Evolutionary conservation across 2,113 vertebrate genomes (phyloP), one percentile per base, ranked within the genome.

Genomic region (Gadus macrocephalus): DNA sequence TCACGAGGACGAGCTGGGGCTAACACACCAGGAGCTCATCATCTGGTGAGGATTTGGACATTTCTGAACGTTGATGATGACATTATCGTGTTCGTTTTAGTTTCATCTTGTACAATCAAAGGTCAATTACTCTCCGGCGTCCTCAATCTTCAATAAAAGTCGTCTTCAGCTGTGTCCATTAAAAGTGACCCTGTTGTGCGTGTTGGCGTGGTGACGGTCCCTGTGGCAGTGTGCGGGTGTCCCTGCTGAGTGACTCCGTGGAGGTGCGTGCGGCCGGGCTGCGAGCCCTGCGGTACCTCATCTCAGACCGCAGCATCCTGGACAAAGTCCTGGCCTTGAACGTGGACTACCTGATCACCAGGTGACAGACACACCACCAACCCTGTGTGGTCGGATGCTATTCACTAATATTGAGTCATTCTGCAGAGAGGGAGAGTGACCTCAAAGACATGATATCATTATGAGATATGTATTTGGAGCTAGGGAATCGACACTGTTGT

Each of bases 261-360:
- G 94, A 96, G 88, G 94, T 96, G 49, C 90, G 94, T 77, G 94
- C 94, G 67, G 94, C 94, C 22, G 94, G 94, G n/a, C 88, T 96
- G 63, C 88, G 94, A 85, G 92, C 94, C 4, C 89, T 96, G 69
- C 92, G 94, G 1, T 94, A 95, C 82, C 93, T 96, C 62, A 93
- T 95, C 84, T 83, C 91, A 77, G 94, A 95, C 72, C 91, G 92
- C 85, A 89, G 76, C 86, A 89, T 94, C 86, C 87, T 96, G 7
- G 93, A 95, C 88, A 95, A 93, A 89, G 91, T 95, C 90, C 91
- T 96, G 53, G 90, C 87, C 53, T 83, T 95, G 75, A 94, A 94
- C 87, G 94, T 96, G 86, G 94, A 96, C 89, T 96, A 95, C 83
- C 90, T 96, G 81, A 94, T 96, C 88, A 92, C 94, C 74, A 94